These are phyloP conservation scores for Thamnaconus septentrionalis DNA, from an alignment of 2,113 vertebrate species.

Conservation along the genomic window DNA sequence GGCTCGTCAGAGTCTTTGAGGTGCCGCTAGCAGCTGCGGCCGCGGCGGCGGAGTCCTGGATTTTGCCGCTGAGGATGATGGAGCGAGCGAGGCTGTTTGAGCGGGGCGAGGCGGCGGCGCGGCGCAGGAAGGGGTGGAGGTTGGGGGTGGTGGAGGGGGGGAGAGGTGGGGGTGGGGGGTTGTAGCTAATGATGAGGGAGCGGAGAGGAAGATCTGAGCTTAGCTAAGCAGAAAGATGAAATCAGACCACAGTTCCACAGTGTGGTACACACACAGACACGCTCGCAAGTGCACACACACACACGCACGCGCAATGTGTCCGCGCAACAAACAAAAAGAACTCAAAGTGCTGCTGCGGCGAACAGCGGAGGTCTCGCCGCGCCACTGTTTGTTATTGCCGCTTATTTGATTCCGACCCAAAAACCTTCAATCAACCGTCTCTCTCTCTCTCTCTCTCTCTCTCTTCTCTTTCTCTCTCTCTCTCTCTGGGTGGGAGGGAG, in stretches of 20 bases:
- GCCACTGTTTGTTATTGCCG: constrained; percentile 45
- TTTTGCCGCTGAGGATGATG: constrained; percentile 39
- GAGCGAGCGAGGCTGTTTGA: constrained; percentile 29
- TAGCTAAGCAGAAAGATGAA: constrained; percentile 72
- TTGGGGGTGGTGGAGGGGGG: constrained; percentile 37
- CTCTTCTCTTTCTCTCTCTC: no score
- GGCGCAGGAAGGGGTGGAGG: no score
- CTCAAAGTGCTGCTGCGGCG: constrained; percentile 25
- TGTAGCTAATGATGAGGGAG: constrained; percentile 68
- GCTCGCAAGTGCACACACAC: no score
- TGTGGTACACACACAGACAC: neutral
- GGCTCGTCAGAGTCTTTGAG: constrained; percentile 55
- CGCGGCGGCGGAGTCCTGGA: constrained; percentile 25
- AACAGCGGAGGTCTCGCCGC: constrained; percentile 26
- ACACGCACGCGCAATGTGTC: constrained; percentile 29
- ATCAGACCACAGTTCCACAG: constrained; percentile 46
- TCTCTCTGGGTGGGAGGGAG: no score
- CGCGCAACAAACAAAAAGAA: neutral
- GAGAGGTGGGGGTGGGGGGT: constrained; percentile 52
- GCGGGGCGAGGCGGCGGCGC: constrained; percentile 17
- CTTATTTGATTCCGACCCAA: constrained; percentile 51
- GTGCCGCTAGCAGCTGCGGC: constrained; percentile 8
- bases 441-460: neutral
- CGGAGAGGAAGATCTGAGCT: constrained; percentile 64
- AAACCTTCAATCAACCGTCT: constrained; percentile 60